Conservation (phyloP, 2,797 vertebrate species). For the Diplodus sargus region DNA sequence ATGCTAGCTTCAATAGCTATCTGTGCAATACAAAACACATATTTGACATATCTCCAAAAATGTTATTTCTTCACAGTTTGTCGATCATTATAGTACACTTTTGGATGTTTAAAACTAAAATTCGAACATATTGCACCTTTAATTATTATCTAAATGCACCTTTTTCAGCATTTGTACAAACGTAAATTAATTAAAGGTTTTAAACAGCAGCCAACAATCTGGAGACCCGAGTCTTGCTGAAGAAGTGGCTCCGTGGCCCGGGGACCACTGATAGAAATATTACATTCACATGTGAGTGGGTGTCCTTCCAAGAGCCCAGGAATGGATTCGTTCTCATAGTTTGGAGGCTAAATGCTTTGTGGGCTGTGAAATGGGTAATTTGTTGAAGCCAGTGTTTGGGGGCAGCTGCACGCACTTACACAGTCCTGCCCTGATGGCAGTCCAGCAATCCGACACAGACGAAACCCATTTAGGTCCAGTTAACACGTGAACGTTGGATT, state of each 20-base stretch:
- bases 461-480: constrained; percentile 62
- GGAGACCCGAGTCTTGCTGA: neutral
- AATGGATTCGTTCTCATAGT: constrained; percentile 73
- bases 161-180: neutral
- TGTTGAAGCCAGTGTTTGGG: constrained; percentile 65
- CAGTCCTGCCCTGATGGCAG: constrained; percentile 64
- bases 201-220: neutral
- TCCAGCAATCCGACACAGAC: constrained; percentile 77
- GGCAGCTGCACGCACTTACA: constrained; percentile 75
- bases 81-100: no score
- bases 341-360: constrained; percentile 75
- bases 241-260: neutral
- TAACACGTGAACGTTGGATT: constrained; percentile 62
- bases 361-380: constrained; percentile 81
- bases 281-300: constrained; percentile 44
- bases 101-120: no score
- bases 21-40: no score
- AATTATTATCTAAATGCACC: no score
- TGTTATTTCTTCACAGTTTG: no score
- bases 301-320: constrained; percentile 61
- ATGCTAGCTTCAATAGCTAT: no score
- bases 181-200: constrained; percentile 1
- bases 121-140: no score
- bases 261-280: constrained; percentile 48
- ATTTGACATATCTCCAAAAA: no score